phyloP scores from a whole-genome alignment of 2,113 vertebrate genomes.

The Neolamprologus falcicula region DNA sequence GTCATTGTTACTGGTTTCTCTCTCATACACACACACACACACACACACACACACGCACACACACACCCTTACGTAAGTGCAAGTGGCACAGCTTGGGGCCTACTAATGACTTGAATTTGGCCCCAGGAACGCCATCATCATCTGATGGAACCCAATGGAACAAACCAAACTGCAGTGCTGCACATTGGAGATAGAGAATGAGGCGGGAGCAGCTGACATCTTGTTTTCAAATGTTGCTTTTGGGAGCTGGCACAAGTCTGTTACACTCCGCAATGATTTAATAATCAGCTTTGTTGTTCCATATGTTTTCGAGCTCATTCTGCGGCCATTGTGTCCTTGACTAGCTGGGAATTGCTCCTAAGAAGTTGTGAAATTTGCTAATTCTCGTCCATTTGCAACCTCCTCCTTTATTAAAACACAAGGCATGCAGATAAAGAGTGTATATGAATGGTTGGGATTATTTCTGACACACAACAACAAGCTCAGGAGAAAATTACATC shows the following conservation, averaged over 20 bases:
- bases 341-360: not conserved
- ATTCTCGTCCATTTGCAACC: not conserved
- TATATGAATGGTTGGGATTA: constrained; percentile 6
- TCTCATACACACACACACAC: constrained; percentile 8
- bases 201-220: constrained; percentile 26
- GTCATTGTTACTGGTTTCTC: constrained; percentile 16
- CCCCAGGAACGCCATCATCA: constrained; percentile 11
- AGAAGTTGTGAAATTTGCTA: constrained; percentile 1
- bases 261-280: constrained; percentile 3
- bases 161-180: constrained; percentile 34
- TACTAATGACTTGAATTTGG: constrained; percentile 51
- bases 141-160: constrained; percentile 43
- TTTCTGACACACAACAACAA: constrained; percentile 1
- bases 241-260: constrained; percentile 29
- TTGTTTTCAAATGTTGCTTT: constrained; percentile 38
- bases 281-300: constrained; percentile 34
- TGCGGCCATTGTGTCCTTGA: constrained; percentile 8
- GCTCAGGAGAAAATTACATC: not conserved
- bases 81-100: constrained; percentile 33
- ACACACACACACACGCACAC: not conserved
- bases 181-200: constrained; percentile 24
- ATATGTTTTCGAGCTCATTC: constrained; percentile 1
- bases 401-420: constrained; percentile 12
- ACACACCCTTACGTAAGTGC: constrained; percentile 28
- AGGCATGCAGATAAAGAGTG: not conserved